Percentiles rank a stretch among this genome's conserved stretches.
Conservation (phyloP, 1,140 invertebrate genomes). For the Pentalonia nigronervosa region DNA sequence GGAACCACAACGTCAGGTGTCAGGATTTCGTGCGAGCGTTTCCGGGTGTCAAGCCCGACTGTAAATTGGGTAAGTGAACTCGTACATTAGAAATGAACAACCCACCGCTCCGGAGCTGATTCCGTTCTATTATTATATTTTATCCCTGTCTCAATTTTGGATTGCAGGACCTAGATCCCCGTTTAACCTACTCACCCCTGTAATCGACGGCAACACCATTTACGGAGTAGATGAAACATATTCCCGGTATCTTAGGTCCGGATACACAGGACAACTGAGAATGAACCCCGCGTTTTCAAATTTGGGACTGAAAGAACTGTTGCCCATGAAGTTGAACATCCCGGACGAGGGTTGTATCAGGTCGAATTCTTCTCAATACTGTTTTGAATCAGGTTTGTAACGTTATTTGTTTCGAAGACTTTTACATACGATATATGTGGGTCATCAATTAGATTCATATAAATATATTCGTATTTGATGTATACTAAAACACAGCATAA, state of each 20-base stretch:
- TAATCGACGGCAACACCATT: conserved; percentile 83
- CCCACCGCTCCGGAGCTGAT: conserved; percentile 40
- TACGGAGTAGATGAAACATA: conserved; percentile 83
- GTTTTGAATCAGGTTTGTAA: conserved; percentile 82
- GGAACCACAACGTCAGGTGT: conserved; percentile 81
- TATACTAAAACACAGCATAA: not conserved
- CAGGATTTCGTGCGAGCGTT: conserved; percentile 89
- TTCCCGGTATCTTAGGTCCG: conserved; percentile 76
- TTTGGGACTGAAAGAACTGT: conserved; percentile 85
- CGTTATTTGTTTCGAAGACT: not conserved
- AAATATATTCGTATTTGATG: not conserved
- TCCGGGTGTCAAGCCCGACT: conserved; percentile 81
- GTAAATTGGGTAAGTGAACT: conserved; percentile 75
- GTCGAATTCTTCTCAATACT: conserved; percentile 86
- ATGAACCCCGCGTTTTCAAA: conserved; percentile 90
- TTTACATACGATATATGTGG: not conserved
- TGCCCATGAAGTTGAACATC: conserved; percentile 88
- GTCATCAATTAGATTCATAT: not conserved
- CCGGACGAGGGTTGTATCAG: conserved; percentile 93
- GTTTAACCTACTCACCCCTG: conserved; percentile 83
- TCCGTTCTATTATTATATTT: not conserved
- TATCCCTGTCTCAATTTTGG: not conserved
- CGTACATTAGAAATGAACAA: conserved; percentile 58
- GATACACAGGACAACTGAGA: conserved; percentile 78
- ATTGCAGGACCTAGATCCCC: conserved; percentile 74